Evolutionary conservation across 92 coral and sea anemone genomes (phyloP), one percentile per base, ranked within the genome.

Genomic region (Phenganax marumi): DNA sequence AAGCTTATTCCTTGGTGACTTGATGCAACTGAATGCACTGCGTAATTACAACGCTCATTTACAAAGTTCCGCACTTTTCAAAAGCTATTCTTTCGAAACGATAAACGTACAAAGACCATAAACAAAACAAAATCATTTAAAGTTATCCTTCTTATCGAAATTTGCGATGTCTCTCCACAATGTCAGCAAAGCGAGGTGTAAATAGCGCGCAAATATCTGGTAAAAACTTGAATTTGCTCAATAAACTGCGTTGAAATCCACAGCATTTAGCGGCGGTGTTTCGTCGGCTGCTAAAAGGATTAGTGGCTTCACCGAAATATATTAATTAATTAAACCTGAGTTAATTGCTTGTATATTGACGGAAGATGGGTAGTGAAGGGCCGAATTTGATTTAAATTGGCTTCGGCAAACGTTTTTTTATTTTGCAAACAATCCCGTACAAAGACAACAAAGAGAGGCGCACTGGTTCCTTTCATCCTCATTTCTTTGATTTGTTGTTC

Each of bases 261-360:
- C 3, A 47, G 72, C 43, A 14, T 33, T 24, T 33, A 11, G 43
- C 43, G 43, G 43, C 43, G 43, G 43, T 33, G 43, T 33, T 25
- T 10, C 25, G 50, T 66, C 72, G 72, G 68, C 14, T 62, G 73
- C 25, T 78, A 78, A 78, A 78, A 78, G 83, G 83, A 78, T 78
- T 78, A 78, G 60, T 39, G 18, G 50, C 39, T 43, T 78, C 52
- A 57, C 83, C 55, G 70, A 62, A 72, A 78, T 50, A 61, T 78
- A 78, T 78, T 78, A 78, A 78, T 78, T 78, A 78, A 78, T 78
- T 78, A 61, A 78, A 78, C 63, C 73, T 61, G 46, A 61, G 46
- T 18, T 78, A 78, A 78, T 78, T 78, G 83, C 66, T 8, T 10
- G n/a, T n/a, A n/a, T n/a, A n/a, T n/a, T n/a, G 65, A 48, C 71